Percentiles rank a stretch among this genome's conserved stretches.
Evolutionary conservation across 2,113 vertebrate genomes (phyloP).

Genomic region (Gadus chalcogrammus): DNA sequence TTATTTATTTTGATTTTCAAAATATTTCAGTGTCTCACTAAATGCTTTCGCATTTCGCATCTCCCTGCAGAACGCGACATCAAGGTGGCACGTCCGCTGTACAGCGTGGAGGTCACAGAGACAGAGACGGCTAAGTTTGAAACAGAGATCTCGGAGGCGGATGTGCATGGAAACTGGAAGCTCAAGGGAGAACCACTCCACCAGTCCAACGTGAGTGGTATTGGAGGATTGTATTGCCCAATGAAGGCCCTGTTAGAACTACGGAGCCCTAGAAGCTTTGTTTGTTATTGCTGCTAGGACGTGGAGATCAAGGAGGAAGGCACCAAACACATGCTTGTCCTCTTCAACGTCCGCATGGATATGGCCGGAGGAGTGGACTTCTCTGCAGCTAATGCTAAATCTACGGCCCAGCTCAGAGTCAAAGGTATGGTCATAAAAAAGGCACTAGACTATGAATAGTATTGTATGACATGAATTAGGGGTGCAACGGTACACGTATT

Average conservation of each 20-base stretch:
- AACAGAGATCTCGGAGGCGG: constrained; percentile 86
- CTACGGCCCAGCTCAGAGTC: constrained; percentile 91
- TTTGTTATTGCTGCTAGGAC: constrained; percentile 71
- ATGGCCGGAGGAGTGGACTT: constrained; percentile 92
- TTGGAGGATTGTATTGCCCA: not conserved
- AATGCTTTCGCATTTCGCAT: not conserved
- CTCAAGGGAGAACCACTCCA: constrained; percentile 86
- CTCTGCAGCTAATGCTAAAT: constrained; percentile 92
- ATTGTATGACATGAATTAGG: too few relatives aligned
- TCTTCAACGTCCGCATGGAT: constrained; percentile 88
- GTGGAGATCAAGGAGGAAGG: constrained; percentile 97
- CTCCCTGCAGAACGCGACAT: constrained; percentile 81
- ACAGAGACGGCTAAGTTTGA: constrained; percentile 85
- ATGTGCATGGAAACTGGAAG: constrained; percentile 85
- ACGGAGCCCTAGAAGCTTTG: not conserved
- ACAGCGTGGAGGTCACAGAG: constrained; percentile 87
- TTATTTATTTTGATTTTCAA: too few relatives aligned
- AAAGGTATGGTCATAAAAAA: constrained; percentile 75
- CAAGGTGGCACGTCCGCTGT: constrained; percentile 79
- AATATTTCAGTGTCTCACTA: too few relatives aligned
- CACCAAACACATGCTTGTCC: constrained; percentile 83
- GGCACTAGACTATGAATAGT: not conserved
- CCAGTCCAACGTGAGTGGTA: constrained; percentile 81
- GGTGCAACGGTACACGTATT: too few relatives aligned
- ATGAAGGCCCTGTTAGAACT: not conserved